Base-by-base conservation (phyloP, 2,797 vertebrate genomes). In the Protonibea diacanthus region DNA sequence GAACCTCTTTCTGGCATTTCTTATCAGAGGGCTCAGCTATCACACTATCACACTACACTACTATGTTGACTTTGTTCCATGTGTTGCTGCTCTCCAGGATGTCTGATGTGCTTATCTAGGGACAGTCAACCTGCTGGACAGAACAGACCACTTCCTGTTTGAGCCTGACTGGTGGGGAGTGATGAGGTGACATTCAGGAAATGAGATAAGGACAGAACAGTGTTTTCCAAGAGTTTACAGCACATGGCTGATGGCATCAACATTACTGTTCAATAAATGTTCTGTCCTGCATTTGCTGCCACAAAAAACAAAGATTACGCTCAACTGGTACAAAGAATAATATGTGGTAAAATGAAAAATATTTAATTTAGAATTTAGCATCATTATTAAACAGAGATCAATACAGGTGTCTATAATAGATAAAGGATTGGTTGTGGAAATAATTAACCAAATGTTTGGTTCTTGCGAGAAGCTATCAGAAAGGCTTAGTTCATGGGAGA, bases 131-230 rank as follows among this genome's bases (percentile, higher is more conserved):
- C 82, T 89, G 82, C 66, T 82, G 73, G 56, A 60, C 60, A 75
- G 68, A 61, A 86, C 55, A 77, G 25, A 83, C 29, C 47, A 3
- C 78, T 87, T 93, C 84, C 89, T 89, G 79, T 86, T 77, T 72
- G 53, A 86, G 70, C 45, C 65, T 12, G 67, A 78, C 60, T 74
- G 67, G 65, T 44, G 15, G 55, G 29, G 51, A 56, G 47, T 63
- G 80, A 90, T 65, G 81, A 83, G 59, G 74, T 78, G 81, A 75
- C 77, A 60, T 71, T 57, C 76, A 86, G 78, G 76, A 81, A 86
- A 74, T 60, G 18, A 85, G 88, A 87, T 83, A 81, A 84, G 61
- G 33, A 42, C 42, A 49, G 40, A 72, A n/a, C 33, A 21, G 40
- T 29, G 73, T 68, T 89, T 89, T 86, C 40, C 53, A 45, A 55